Evolutionary conservation across 2,888 invertebrate species (phyloP).

Genomic region (Lottia scabra): DNA sequence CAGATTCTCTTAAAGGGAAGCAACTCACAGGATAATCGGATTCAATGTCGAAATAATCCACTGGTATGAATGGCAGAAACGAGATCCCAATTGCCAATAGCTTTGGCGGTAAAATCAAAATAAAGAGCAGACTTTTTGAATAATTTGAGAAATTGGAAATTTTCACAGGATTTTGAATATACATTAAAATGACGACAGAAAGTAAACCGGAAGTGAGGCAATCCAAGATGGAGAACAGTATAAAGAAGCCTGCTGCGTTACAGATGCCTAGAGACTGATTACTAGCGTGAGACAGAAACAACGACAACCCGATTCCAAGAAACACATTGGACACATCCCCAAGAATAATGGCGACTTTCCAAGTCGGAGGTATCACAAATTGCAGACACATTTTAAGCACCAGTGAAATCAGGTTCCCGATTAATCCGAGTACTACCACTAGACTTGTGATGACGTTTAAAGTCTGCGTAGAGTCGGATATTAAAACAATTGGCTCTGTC

Average conservation of each 20-base stretch:
- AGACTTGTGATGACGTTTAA: slow-evolving; percentile 31
- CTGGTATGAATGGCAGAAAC: slow-evolving; percentile 43
- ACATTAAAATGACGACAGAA: slow-evolving; percentile 45
- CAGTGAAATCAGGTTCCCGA: slow-evolving; percentile 38
- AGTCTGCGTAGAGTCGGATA: neutral
- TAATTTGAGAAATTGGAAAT: slow-evolving; percentile 49
- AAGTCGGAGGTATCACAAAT: slow-evolving; percentile 50
- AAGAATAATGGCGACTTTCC: slow-evolving; percentile 50
- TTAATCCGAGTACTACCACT: slow-evolving; percentile 38
- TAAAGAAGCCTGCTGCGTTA: slow-evolving; percentile 44
- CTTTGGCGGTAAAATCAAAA: slow-evolving; percentile 48
- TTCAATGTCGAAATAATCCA: slow-evolving; percentile 37
- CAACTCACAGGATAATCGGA: slow-evolving; percentile 40
- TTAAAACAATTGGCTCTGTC: neutral
- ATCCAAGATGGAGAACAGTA: slow-evolving; percentile 50
- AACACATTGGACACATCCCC: slow-evolving; percentile 44
- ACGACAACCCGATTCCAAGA: slow-evolving; percentile 40
- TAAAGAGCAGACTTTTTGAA: slow-evolving; percentile 33
- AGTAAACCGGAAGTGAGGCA: slow-evolving; percentile 42
- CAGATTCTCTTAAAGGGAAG: slow-evolving; percentile 43
- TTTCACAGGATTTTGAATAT: slow-evolving; percentile 56
- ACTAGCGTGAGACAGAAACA: slow-evolving; percentile 36
- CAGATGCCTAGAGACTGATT: slow-evolving; percentile 28
- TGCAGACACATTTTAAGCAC: slow-evolving; percentile 41
- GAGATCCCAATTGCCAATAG: slow-evolving; percentile 41